Conservation (phyloP, 1,140 invertebrate genomes). For the Lepidotrigona ventralis region DNA sequence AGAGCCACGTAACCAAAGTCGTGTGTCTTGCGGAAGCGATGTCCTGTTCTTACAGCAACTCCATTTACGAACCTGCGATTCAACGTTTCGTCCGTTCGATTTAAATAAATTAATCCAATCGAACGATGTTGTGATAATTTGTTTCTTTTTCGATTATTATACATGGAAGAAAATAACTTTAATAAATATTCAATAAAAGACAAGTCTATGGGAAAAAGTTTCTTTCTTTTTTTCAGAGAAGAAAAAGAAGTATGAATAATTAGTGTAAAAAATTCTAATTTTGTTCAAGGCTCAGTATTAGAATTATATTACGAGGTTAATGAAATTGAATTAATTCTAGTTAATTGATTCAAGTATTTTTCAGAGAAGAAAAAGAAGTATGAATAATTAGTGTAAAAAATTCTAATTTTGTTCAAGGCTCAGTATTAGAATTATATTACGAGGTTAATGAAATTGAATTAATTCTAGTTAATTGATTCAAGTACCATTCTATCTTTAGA, state of each 20-base stretch:
- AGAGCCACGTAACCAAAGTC: conserved; percentile 98
- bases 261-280: too few relatives aligned
- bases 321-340: neutral
- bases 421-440: neutral
- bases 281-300: neutral
- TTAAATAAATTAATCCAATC: neutral
- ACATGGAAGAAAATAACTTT: too few relatives aligned
- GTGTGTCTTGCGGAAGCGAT: conserved; percentile 94
- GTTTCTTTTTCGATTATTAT: too few relatives aligned
- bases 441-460: neutral
- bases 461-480: neutral
- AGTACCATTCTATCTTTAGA: conserved; percentile 97
- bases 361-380: too few relatives aligned
- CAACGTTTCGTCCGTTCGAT: neutral
- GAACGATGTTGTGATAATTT: neutral
- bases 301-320: neutral
- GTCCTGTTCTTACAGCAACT: conserved; percentile 82
- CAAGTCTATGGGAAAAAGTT: too few relatives aligned
- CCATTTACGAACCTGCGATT: conserved; percentile 77
- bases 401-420: too few relatives aligned
- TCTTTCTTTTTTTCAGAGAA: too few relatives aligned
- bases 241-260: too few relatives aligned
- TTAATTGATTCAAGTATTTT: conserved; percentile 79
- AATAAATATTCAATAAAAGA: too few relatives aligned
- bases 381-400: too few relatives aligned